phyloP scores from a whole-genome alignment of 2,888 invertebrate species.

The Drosophila pseudotalamancana region DNA sequence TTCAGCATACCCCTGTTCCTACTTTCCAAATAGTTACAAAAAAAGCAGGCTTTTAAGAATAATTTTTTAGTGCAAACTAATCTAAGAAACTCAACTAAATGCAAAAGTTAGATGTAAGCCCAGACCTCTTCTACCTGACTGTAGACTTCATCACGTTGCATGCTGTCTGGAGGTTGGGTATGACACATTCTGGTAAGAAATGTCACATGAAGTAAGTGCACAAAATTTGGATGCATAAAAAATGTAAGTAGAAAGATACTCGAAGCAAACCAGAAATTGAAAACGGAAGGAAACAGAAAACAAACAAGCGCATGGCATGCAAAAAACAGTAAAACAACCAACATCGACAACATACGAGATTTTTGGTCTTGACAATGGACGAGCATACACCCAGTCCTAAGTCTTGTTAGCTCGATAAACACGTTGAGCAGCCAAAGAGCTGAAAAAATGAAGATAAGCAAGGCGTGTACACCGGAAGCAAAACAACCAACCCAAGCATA shows the following conservation, averaged over 20 bases:
- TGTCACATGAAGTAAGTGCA: constrained; percentile 56
- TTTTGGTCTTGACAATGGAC: constrained; percentile 6
- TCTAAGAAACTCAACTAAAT: too few relatives aligned
- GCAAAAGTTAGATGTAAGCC: too few relatives aligned
- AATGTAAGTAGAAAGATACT: constrained; percentile 25
- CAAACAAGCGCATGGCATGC: constrained; percentile 77
- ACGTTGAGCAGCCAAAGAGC: constrained; percentile 37
- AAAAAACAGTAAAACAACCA: constrained; percentile 62
- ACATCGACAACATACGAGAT: constrained; percentile 2
- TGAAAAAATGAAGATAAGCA: constrained; percentile 71
- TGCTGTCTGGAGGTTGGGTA: not conserved
- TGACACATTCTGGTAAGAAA: constrained; percentile 22
- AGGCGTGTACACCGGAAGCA: constrained; percentile 70
- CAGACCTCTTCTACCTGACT: not conserved
- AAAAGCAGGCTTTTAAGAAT: constrained; percentile 33
- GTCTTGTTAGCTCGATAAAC: constrained; percentile 19
- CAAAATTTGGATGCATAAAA: constrained; percentile 52
- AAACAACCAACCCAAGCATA: constrained; percentile 27
- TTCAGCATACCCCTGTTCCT: constrained; percentile 16
- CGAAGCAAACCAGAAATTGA: constrained; percentile 65
- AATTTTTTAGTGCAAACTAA: constrained; percentile 44
- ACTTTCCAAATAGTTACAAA: constrained; percentile 42
- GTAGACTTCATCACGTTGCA: constrained; percentile 1
- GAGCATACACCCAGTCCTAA: constrained; percentile 22
- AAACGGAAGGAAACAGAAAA: constrained; percentile 73